Evolutionary conservation across 1,140 invertebrate genomes (phyloP), one percentile per base, ranked within the genome.

Genomic region (Periplaneta americana): DNA sequence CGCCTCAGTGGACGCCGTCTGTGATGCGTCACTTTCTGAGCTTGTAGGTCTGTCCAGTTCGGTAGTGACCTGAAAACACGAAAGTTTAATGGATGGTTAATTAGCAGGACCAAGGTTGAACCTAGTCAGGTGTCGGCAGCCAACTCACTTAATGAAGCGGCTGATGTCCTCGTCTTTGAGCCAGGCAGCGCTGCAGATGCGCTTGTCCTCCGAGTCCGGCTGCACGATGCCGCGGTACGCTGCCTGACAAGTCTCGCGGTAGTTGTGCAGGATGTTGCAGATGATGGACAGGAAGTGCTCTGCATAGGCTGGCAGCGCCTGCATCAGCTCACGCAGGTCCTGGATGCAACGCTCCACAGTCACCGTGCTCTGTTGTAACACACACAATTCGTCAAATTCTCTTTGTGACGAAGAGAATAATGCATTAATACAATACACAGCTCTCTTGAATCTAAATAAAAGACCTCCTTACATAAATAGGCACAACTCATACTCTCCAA

Each of bases 101-200:
- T n/a, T n/a, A n/a, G n/a, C n/a, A n/a, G n/a, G n/a, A n/a, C n/a
- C n/a, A n/a, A n/a, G n/a, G n/a, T n/a, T n/a, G n/a, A n/a, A n/a
- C n/a, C n/a, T n/a, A n/a, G n/a, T n/a, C n/a, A n/a, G n/a, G n/a
- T n/a, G n/a, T n/a, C n/a, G n/a, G n/a, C 13, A 22, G 74, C 32
- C 11, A 28, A 34, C 86, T 85, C 90, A 94, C 92, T 95, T 95
- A 82, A 96, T 91, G 88, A 98, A 97, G 82, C 96, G 89, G 87
- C 93, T 97, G 80, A 99, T 98, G 87, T 99, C 97, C 84, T 97
- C 96, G 88, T 99, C 97, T 83, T 97, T 96, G 2, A 97, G 91
- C 97, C 97, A 98, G 34, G 94, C 93, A 10, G 96, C 95, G 85
- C 96, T 97, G 82, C 97, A 94, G 37, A 97, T 93, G 78, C 93